A percentile compares a stretch with the other conserved stretches of the same genome.
Evolutionary conservation across 2,797 vertebrate genomes (phyloP).

Genomic region (Amblyopsis hoosieri): DNA sequence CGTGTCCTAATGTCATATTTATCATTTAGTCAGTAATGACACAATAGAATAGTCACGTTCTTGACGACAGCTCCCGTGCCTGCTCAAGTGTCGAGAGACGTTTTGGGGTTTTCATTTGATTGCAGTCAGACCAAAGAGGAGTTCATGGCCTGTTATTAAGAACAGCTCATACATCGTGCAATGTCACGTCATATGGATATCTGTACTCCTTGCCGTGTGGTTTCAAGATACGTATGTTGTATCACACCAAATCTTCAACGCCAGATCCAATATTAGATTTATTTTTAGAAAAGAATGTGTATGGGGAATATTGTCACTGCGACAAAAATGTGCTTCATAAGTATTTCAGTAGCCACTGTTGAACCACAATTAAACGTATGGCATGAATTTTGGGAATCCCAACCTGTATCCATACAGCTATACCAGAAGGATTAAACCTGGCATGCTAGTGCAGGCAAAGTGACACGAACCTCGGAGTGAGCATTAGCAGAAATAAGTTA

Average conservation of each 20-base stretch:
- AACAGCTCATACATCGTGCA: neutral
- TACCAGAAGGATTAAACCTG: too few relatives aligned
- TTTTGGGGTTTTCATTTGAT: slow-evolving; percentile 9
- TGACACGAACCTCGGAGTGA: too few relatives aligned
- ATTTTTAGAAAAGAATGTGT: neutral
- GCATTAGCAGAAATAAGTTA: too few relatives aligned
- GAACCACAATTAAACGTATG: slow-evolving; percentile 9
- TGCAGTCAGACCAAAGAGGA: neutral
- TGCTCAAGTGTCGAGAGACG: neutral
- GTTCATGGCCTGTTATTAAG: neutral
- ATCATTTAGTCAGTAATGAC: slow-evolving; percentile 27
- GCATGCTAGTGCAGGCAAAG: too few relatives aligned
- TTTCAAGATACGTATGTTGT: neutral
- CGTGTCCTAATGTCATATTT: slow-evolving; percentile 15
- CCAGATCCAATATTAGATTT: slow-evolving; percentile 1
- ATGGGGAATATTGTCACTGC: neutral
- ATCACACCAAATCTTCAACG: neutral
- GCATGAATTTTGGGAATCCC: slow-evolving; percentile 19
- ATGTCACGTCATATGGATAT: too few relatives aligned
- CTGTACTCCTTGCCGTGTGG: too few relatives aligned
- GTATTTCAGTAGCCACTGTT: neutral
- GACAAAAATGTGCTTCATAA: neutral
- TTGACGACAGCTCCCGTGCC: neutral
- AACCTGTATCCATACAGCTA: too few relatives aligned
- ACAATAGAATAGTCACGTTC: slow-evolving; percentile 9